These are phyloP conservation scores for Orientallactaga sibirica DNA, from an alignment of 2,797 vertebrate species.

Conservation along the genomic window DNA sequence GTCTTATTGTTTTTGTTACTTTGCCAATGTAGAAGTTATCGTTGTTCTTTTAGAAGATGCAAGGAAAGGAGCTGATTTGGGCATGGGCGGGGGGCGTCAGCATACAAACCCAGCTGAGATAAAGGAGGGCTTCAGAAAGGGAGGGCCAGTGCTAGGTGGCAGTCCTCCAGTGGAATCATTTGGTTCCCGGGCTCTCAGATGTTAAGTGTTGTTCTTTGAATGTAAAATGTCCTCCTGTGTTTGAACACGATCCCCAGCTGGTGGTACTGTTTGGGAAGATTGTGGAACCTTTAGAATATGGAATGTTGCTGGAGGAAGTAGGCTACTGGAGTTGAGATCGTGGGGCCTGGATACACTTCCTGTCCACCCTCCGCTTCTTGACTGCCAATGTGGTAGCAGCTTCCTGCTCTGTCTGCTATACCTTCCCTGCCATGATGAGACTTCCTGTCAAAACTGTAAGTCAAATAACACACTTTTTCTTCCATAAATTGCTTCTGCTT, in stretches of 20 bases:
- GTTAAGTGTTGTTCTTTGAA: not conserved
- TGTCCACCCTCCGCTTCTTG: too few species aligned
- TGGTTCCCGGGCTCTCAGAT: not conserved
- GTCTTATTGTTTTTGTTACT: not conserved
- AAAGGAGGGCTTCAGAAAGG: not conserved
- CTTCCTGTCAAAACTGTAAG: not conserved
- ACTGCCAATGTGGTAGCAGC: too few species aligned
- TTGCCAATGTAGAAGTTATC: not conserved
- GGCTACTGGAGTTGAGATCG: too few species aligned
- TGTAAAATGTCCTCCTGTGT: too few species aligned
- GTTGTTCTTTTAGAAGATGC: not conserved
- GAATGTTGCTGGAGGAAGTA: too few species aligned
- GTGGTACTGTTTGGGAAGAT: too few species aligned
- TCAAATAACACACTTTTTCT: not conserved
- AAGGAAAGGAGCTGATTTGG: not conserved
- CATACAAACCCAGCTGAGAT: not conserved
- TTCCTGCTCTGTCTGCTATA: too few species aligned
- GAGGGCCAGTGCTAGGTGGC: not conserved
- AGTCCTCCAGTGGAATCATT: not conserved
- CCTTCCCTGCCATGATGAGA: not conserved
- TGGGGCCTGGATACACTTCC: too few species aligned
- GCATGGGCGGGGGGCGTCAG: too few species aligned
- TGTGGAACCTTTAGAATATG: too few species aligned
- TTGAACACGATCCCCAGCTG: too few species aligned
- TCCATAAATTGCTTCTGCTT: too few species aligned